A percentile compares a stretch with the other conserved stretches of the same genome.
phyloP scores from a whole-genome alignment of 2,797 vertebrate genomes.

The Gambusia yucatana region DNA sequence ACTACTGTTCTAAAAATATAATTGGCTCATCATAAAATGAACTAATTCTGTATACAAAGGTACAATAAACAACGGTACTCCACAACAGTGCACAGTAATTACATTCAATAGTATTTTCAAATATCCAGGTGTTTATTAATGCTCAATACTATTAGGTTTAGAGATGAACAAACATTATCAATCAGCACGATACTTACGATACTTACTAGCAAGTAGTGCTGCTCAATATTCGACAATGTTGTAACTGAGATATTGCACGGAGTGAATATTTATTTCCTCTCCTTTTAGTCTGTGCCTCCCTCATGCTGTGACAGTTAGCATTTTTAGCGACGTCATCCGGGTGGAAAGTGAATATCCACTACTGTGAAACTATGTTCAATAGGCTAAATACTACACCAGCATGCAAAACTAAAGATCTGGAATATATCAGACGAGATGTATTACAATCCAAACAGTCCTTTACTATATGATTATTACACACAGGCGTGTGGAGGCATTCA shows the following conservation, averaged over 20 bases:
- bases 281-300: neutral
- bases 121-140: neutral
- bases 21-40: neutral
- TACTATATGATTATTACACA: neutral
- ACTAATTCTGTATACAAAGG: neutral
- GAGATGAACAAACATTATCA: neutral
- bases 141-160: neutral
- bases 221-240: neutral
- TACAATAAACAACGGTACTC: neutral
- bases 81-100: neutral
- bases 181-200: neutral
- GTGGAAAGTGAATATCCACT: neutral
- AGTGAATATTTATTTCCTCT: neutral
- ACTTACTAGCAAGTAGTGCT: neutral
- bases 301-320: neutral
- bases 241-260: too few species aligned
- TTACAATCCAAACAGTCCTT: neutral
- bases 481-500: neutral
- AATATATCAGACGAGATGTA: neutral
- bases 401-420: neutral
- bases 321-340: neutral
- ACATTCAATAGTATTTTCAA: neutral
- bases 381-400: neutral
- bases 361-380: neutral
- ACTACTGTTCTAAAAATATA: neutral